phyloP scores from a whole-genome alignment of 2,888 invertebrate species.

The Hydrotaea diabolus region DNA sequence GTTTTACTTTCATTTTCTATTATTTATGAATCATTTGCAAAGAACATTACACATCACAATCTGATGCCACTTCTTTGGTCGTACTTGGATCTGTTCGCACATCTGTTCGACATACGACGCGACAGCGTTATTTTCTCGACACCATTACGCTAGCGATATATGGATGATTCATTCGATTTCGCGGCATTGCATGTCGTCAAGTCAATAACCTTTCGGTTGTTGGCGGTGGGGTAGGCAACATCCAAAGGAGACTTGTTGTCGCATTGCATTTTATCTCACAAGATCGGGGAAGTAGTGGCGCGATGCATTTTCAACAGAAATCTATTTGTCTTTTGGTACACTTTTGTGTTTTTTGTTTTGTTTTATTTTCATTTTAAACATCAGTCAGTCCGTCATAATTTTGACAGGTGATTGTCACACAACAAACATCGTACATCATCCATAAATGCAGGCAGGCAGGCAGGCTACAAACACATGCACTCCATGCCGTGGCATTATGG shows the following conservation, averaged over 20 bases:
- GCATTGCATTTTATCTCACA: slow-evolving; percentile 19
- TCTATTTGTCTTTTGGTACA: slow-evolving; percentile 18
- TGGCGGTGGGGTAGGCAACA: slow-evolving; percentile 13
- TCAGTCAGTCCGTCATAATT: slow-evolving; percentile 49
- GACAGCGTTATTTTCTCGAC: not conserved
- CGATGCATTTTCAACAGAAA: slow-evolving; percentile 13
- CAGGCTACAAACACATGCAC: not conserved
- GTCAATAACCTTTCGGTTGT: slow-evolving; percentile 49
- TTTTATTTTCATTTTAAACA: slow-evolving; percentile 47
- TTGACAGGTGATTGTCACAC: slow-evolving; percentile 57
- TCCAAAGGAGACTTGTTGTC: not conserved
- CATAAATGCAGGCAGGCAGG: slow-evolving; percentile 37
- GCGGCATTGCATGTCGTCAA: not conserved
- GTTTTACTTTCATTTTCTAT: no score
- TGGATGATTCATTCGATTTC: not conserved
- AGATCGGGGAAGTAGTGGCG: slow-evolving; percentile 7
- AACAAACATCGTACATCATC: slow-evolving; percentile 42
- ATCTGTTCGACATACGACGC: not conserved
- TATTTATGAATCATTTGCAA: no score
- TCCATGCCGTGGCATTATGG: not conserved
- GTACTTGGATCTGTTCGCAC: not conserved
- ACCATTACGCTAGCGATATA: not conserved
- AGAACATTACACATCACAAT: no score
- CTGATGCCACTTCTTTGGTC: no score
- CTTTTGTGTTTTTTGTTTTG: no score